Evolutionary conservation across 2,888 invertebrate species (phyloP).

Genomic region (Pseudeuparius sepicola): DNA sequence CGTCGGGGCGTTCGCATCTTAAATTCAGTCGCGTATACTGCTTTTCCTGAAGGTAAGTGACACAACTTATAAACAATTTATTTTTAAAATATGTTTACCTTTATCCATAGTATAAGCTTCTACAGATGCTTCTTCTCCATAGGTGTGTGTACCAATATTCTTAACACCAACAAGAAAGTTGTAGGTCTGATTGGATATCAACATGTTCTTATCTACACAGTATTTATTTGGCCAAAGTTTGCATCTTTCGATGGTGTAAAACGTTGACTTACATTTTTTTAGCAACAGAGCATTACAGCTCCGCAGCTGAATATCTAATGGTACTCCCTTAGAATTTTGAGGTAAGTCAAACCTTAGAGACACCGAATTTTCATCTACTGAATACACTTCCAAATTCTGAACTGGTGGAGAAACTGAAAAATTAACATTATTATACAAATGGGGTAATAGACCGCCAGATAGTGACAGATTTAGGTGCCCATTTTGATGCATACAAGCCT

Average conservation of each 20-base stretch:
- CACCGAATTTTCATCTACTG: conserved; percentile 28
- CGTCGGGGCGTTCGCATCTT: too few species aligned
- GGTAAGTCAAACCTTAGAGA: conserved; percentile 33
- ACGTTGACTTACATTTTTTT: conserved; percentile 27
- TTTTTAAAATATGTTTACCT: too few species aligned
- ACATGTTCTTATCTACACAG: conserved; percentile 28
- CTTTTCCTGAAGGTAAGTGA: too few species aligned
- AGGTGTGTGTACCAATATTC: conserved; percentile 29
- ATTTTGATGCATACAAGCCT: background rate
- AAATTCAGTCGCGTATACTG: too few species aligned
- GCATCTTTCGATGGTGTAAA: conserved; percentile 27
- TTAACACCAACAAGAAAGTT: conserved; percentile 30
- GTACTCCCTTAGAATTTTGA: conserved; percentile 25
- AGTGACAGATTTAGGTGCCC: too few species aligned
- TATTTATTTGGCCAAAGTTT: conserved; percentile 30
- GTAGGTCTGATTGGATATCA: conserved; percentile 27
- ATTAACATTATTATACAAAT: conserved; percentile 3
- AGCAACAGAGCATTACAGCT: conserved; percentile 28
- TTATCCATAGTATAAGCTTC: conserved; percentile 25
- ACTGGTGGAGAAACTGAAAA: conserved; percentile 30
- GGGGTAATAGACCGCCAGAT: too few species aligned
- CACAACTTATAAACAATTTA: too few species aligned
- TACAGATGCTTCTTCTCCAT: conserved; percentile 27
- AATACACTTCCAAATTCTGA: conserved; percentile 32
- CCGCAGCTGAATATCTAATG: conserved; percentile 27